Base-by-base conservation (phyloP, 2,888 invertebrate genomes). In the Amiota communis region DNA sequence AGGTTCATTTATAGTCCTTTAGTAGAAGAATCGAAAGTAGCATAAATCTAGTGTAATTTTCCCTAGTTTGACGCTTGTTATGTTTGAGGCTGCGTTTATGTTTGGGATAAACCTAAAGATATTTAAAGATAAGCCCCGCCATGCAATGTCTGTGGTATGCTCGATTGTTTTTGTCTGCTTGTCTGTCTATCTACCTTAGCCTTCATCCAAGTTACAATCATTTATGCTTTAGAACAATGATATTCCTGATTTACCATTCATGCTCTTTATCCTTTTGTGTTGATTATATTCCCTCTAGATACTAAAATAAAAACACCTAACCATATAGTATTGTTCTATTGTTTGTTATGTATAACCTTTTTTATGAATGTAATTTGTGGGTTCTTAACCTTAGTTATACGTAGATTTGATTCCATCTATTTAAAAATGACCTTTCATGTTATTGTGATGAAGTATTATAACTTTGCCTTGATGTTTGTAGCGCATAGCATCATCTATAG, bases 261-360 rank as follows among this genome's bases (percentile, higher is more conserved):
- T 80, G 86, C 77, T 77, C 79, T 83, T 86, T 84, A 83, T 86
- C 86, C 86, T 76, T 86, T 84, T 79, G 77, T 86, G 85, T 86
- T 84, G 84, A 86, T 83, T 86, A 77, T 82, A 76, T 77, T 20
- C 12, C 11, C 12, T 3, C 9, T 48, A 13, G 47, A 15, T 12
- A 17, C 47, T 17, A 1, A 36, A 36, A 36, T 4, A 36, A 6
- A 36, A 46, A 12, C 47, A 53, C 15, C 23, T 46, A 6, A n/a
- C 8, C 4, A 9, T 70, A 10, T n/a, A n/a, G n/a, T n/a, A n/a
- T n/a, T n/a, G n/a, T n/a, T n/a, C n/a, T n/a, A n/a, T n/a, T n/a
- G n/a, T n/a, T n/a, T n/a, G n/a, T n/a, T n/a, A n/a, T n/a, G n/a
- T n/a, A n/a, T n/a, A n/a, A n/a, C n/a, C n/a, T 57, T 46, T 9